These are phyloP conservation scores for Linepithema humile DNA, from an alignment of 1,140 invertebrate genomes.

Conservation along the genomic window DNA sequence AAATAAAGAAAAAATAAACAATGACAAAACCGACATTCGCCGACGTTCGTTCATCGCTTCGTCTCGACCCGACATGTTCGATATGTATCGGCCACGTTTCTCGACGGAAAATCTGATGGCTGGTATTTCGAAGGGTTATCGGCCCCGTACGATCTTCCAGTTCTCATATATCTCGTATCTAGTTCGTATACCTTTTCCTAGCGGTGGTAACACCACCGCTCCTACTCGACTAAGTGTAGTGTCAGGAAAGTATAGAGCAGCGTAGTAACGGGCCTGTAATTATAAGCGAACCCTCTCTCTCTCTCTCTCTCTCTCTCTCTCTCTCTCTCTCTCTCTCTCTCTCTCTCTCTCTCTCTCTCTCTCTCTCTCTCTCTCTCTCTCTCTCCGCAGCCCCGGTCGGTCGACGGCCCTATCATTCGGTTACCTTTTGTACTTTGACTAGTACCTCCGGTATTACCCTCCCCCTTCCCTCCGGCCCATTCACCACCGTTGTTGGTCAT, in stretches of 20 bases:
- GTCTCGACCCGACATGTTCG: background rate
- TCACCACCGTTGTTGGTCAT: too few relatives aligned
- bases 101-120: constrained; percentile 11
- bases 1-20: too few relatives aligned
- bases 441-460: background rate
- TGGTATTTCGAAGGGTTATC: background rate
- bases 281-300: constrained; percentile 60
- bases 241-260: constrained; percentile 64
- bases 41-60: background rate
- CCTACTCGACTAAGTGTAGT: background rate
- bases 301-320: background rate
- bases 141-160: background rate
- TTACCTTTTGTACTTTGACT: constrained; percentile 65
- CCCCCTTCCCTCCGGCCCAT: background rate
- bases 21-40: background rate
- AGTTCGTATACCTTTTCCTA: constrained; percentile 28
- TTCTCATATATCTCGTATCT: constrained; percentile 20
- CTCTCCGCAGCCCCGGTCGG: background rate
- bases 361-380: background rate
- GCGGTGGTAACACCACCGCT: constrained; percentile 18
- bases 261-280: constrained; percentile 64
- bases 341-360: background rate
- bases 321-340: background rate
- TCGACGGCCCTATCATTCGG: constrained; percentile 67
- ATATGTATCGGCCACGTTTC: background rate